phyloP scores from a whole-genome alignment of 2,797 vertebrate species.

The Pseudocheirus occidentalis region DNA sequence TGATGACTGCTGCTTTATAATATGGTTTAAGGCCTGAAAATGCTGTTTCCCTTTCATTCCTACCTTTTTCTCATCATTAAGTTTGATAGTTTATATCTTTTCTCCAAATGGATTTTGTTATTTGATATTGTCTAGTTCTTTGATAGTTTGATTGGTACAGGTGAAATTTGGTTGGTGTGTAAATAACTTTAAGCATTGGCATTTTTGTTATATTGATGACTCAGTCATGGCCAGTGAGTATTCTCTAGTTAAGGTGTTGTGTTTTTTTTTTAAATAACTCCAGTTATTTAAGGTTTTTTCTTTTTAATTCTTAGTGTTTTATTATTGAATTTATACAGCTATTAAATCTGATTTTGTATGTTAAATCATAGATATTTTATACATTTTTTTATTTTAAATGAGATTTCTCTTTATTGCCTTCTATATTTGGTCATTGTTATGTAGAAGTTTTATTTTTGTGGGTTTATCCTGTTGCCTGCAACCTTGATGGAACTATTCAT shows the following conservation, averaged over 20 bases:
- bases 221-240: not conserved
- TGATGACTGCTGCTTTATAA: not conserved
- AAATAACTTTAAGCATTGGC: not conserved
- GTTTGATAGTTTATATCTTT: not conserved
- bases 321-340: not conserved
- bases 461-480: not conserved
- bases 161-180: not conserved
- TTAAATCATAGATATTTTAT: not conserved
- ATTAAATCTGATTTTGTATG: not conserved
- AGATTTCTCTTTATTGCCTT: not conserved
- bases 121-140: not conserved
- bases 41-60: not conserved
- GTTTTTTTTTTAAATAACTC: too few species aligned
- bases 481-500: not conserved
- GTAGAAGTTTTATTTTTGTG: not conserved
- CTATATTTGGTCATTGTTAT: not conserved
- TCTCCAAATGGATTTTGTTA: not conserved
- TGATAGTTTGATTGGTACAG: not conserved
- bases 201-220: not conserved
- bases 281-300: not conserved
- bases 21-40: not conserved
- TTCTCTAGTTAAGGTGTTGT: too few species aligned
- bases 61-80: not conserved
- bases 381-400: not conserved
- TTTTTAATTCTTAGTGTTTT: not conserved